Base-by-base conservation (phyloP, 2,888 invertebrate genomes). In the Ernsta delagoae region DNA sequence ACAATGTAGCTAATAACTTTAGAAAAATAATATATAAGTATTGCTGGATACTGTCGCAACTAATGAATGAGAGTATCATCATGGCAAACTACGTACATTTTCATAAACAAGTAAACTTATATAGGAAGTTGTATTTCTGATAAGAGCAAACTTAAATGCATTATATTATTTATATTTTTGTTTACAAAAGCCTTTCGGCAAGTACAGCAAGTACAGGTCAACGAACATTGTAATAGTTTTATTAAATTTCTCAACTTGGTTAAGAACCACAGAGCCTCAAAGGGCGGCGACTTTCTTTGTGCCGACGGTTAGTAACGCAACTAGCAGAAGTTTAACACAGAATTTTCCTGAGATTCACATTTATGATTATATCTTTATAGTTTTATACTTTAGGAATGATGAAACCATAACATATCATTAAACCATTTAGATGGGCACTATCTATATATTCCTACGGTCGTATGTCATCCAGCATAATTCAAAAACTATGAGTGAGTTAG, bases 301-400 rank as follows among this genome's bases (percentile, higher is more conserved):
- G 66, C 66, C 36, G 16, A 39, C 39, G 39, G 39, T 39, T 39
- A 5, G 39, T 39, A 6, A 39, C 39, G 6, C 7, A n/a, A n/a
- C n/a, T 39, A 39, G 39, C 82, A 84, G 85, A 83, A 78, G 78
- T 80, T 80, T 72, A 73, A 74, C 75, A 72, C 73, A 74, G 57
- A 53, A n/a, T n/a, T 45, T 45, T 16, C 5, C 50, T 53, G 50
- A 16, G 50, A 53, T 53, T 24, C 50, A 16, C 11, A 45, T n/a
- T 45, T n/a, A 45, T 4, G 11, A 45, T 39, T 39, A 39, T 7
- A 6, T 39, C 39, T 5, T 39, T 39, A 39, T 7, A 39, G 5
- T 7, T 39, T 39, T 6, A 39, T 39, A 39, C 39, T 39, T 31
- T 31, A 31, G 31, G 31, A 31, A 31, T 31, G 31, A 31, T 31